These are phyloP conservation scores for Platysteira castanea DNA, from an alignment of 2,113 vertebrate genomes.

Conservation along the genomic window DNA sequence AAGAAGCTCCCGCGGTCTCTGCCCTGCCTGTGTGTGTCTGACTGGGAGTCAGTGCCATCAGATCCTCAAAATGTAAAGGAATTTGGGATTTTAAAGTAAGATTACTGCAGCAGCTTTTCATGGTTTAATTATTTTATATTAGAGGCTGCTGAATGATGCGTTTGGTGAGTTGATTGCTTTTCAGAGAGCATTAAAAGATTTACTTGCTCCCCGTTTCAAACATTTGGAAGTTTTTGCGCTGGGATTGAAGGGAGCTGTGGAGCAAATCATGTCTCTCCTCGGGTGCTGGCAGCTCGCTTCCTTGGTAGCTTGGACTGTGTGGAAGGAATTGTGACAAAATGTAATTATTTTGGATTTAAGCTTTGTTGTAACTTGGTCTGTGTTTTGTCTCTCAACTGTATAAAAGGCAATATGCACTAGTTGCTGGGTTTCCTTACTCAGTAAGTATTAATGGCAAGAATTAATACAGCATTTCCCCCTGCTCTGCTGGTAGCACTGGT, in stretches of 20 bases:
- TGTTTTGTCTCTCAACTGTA: conserved; percentile 24
- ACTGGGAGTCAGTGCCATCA: conserved; percentile 17
- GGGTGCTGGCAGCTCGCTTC: conserved; percentile 49
- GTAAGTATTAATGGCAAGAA: background rate
- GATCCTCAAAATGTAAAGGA: conserved; percentile 54
- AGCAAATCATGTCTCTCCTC: conserved; percentile 65
- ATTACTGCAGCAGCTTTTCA: conserved; percentile 51
- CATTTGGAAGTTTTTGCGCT: conserved; percentile 67
- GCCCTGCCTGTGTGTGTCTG: background rate
- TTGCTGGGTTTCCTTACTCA: background rate
- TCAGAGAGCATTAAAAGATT: conserved; percentile 77
- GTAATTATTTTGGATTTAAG: conserved; percentile 63
- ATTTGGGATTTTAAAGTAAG: conserved; percentile 53
- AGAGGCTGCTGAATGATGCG: conserved; percentile 71
- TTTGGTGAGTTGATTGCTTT: conserved; percentile 73
- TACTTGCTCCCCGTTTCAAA: conserved; percentile 70
- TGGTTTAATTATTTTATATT: conserved; percentile 63
- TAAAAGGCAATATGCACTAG: background rate
- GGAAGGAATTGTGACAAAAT: conserved; percentile 77
- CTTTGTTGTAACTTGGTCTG: conserved; percentile 22
- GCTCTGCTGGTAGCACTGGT: background rate
- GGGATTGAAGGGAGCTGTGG: conserved; percentile 72
- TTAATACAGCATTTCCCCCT: background rate
- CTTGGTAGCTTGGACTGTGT: conserved; percentile 72
- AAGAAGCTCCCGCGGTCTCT: background rate